phyloP scores from a whole-genome alignment of 1,140 invertebrate genomes.

The Leptinotarsa texana region DNA sequence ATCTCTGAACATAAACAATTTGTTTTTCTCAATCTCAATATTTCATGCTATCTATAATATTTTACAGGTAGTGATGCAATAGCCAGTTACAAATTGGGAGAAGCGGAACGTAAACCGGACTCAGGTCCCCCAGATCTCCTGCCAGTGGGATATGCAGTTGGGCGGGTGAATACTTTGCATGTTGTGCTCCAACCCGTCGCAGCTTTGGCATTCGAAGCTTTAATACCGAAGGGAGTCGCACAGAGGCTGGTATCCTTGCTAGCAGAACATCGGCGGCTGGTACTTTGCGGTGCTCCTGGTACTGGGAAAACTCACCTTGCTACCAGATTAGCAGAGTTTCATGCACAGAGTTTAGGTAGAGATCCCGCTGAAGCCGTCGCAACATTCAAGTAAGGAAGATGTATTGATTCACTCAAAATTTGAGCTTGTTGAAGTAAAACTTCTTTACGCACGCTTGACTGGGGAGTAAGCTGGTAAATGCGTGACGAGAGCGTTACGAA shows the following conservation, averaged over 20 bases:
- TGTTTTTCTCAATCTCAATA: too few species aligned
- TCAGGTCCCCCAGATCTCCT: slow-evolving; percentile 79
- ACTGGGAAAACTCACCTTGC: slow-evolving; percentile 97
- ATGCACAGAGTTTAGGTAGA: slow-evolving; percentile 70
- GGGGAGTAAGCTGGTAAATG: too few species aligned
- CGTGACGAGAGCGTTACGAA: too few species aligned
- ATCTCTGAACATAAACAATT: too few species aligned
- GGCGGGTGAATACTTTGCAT: slow-evolving; percentile 79
- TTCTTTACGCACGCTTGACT: too few species aligned
- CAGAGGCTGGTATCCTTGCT: slow-evolving; percentile 81
- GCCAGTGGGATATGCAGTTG: slow-evolving; percentile 91
- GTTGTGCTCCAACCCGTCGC: slow-evolving; percentile 88
- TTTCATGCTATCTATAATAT: too few species aligned
- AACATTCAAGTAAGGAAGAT: slow-evolving; percentile 75
- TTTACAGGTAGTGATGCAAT: slow-evolving; percentile 73
- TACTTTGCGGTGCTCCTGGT: slow-evolving; percentile 94
- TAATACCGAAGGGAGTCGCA: slow-evolving; percentile 95
- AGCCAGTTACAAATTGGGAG: slow-evolving; percentile 89
- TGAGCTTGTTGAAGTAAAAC: too few species aligned
- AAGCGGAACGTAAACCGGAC: slow-evolving; percentile 74
- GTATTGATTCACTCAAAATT: background rate
- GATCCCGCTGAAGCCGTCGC: slow-evolving; percentile 79
- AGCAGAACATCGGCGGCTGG: slow-evolving; percentile 89
- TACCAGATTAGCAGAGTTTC: slow-evolving; percentile 90
- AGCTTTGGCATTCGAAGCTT: slow-evolving; percentile 91